phyloP scores from a whole-genome alignment of 2,888 invertebrate species.

The Acanthacorydalis orientalis region DNA sequence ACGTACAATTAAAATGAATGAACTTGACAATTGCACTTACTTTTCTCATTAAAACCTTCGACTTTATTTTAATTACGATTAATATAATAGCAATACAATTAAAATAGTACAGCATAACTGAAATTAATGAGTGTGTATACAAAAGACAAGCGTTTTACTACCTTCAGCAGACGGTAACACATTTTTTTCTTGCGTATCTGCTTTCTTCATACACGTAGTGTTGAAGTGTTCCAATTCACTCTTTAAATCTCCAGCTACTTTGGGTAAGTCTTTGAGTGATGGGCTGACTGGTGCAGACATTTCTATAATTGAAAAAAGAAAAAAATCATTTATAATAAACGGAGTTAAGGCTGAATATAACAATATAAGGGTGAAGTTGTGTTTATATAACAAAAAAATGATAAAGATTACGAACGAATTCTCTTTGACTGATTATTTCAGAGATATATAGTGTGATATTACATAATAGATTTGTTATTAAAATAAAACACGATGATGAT shows the following conservation, averaged over 20 bases:
- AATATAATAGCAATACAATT: background rate
- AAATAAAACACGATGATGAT: too few species aligned
- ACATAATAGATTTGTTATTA: too few species aligned
- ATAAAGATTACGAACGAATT: too few species aligned
- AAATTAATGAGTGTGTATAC: background rate
- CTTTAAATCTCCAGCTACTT: conserved; percentile 77
- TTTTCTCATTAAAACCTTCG: too few species aligned
- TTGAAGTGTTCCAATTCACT: conserved; percentile 86
- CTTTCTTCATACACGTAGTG: conserved; percentile 71
- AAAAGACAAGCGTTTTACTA: conserved; percentile 19
- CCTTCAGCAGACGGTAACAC: conserved; percentile 88
- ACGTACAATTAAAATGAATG: too few species aligned
- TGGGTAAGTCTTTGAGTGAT: conserved; percentile 77
- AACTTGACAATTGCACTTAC: too few species aligned
- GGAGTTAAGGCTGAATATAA: too few species aligned
- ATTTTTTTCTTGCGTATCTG: conserved; percentile 81
- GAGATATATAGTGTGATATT: too few species aligned
- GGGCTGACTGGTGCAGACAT: conserved; percentile 44
- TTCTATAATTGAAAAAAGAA: conserved; percentile 25
- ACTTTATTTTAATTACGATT: too few species aligned
- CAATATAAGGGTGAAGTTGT: too few species aligned
- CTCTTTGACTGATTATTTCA: too few species aligned
- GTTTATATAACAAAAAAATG: too few species aligned
- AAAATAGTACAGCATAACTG: background rate
- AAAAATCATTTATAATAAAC: conserved; percentile 11